Evolutionary conservation across 53 echinoderm and acorn worm genomes (phyloP), one percentile per base, ranked within the genome.

Genomic region (Echinometra lucunter): DNA sequence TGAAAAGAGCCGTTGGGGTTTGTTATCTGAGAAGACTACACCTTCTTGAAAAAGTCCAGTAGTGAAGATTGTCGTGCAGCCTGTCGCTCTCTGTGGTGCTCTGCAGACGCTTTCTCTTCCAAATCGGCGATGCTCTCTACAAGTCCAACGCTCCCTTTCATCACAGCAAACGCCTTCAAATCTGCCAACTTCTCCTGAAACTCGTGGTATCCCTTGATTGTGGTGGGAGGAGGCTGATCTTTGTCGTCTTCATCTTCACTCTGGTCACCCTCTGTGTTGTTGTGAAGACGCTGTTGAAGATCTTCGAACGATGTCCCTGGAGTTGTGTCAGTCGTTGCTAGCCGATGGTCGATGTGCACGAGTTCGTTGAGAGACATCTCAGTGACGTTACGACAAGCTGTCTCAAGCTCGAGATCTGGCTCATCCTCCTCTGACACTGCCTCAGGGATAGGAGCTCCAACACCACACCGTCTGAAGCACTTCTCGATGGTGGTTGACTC

Each of bases 391-490:
- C 17, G 66, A 40, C 95, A 95, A 11, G 28, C 90, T 1, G 74
- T 74, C 32, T 88, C 88, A 45, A 94, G 30, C 6, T 35, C 75
- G 21, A 44, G 78, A n/a, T 18, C 67, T 67, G 44, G 49, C 10
- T 53, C 88, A 12, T 35, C 75, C 7, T 2, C 6, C 21, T 28
- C 47, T 3, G 28, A 2, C 40, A 53, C 95, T 56, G 67, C 74
- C 1, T 78, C 63, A 23, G 16, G 42, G 2, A 37, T 75, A 44
- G 91, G 49, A 1, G 25, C 37, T 44, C 87, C 58, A 32, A 95
- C 88, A 4, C 94, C 81, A 93, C 95, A 75, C 10, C 37, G 0
- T 32, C 47, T 44, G 66, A 96, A 96, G 40, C 91, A 96, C 78
- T 96, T 96, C 66, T 60, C 18, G 91, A 96, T 94, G 30, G 96